Conservation (phyloP, 2,797 vertebrate genomes). For the Rallus crepitans region DNA sequence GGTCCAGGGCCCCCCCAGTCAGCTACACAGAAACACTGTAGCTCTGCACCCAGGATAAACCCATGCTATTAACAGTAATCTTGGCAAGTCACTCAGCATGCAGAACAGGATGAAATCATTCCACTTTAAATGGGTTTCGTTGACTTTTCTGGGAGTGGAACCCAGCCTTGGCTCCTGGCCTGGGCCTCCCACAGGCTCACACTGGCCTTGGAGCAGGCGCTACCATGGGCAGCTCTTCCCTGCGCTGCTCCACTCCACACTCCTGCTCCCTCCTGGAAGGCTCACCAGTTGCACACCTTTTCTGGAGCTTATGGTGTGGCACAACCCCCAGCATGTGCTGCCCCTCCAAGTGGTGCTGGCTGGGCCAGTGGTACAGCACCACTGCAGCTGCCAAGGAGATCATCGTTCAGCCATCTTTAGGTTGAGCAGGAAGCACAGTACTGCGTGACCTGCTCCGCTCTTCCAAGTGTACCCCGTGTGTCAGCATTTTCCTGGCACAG, state of each 20-base stretch:
- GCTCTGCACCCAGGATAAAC: background rate
- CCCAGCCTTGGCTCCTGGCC: conserved; percentile 4
- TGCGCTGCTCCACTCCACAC: background rate
- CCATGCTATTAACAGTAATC: background rate
- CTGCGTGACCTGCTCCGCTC: background rate
- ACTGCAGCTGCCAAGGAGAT: too few species aligned
- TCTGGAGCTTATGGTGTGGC: fast-evolving
- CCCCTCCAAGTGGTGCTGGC: background rate
- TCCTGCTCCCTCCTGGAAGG: background rate
- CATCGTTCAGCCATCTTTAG: fast-evolving
- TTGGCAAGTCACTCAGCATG: background rate
- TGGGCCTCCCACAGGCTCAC: fast-evolving
- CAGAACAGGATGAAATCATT: background rate
- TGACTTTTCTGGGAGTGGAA: conserved; percentile 65
- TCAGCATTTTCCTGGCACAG: background rate
- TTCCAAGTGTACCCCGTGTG: fast-evolving
- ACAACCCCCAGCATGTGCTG: fast-evolving
- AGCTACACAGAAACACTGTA: background rate
- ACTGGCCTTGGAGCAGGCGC: background rate
- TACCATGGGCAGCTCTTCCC: background rate
- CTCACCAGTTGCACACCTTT: background rate
- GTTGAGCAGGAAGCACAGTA: background rate
- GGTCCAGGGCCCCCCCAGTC: background rate
- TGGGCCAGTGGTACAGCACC: background rate
- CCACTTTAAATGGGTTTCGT: conserved; percentile 32